A percentile compares a stretch with the other conserved stretches of the same genome.
phyloP scores from a whole-genome alignment of 2,113 vertebrate genomes.

The Eurystomus gularis region DNA sequence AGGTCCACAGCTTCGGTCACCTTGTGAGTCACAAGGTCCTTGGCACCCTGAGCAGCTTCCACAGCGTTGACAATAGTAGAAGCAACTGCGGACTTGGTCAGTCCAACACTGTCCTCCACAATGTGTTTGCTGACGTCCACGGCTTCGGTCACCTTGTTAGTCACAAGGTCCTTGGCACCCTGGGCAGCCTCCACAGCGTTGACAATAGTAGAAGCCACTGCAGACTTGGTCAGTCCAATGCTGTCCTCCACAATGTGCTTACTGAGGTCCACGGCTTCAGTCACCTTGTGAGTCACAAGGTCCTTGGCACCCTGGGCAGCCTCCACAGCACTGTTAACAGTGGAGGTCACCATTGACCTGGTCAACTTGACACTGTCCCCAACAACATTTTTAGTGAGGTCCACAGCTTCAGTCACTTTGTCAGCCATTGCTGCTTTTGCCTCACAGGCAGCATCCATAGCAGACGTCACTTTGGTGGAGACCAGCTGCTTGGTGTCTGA shows the following conservation, averaged over 20 bases:
- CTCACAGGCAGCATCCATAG: constrained; percentile 47
- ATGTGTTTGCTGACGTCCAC: constrained; percentile 67
- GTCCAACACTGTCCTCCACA: constrained; percentile 77
- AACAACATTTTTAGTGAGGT: constrained; percentile 72
- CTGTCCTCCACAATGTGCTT: constrained; percentile 77
- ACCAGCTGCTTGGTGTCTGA: constrained; percentile 83
- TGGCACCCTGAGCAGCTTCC: constrained; percentile 47
- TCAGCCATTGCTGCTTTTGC: constrained; percentile 34
- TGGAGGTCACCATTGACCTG: constrained; percentile 80
- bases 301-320: constrained; percentile 13
- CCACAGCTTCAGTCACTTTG: constrained; percentile 70
- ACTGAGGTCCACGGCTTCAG: constrained; percentile 24
- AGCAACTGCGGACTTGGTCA: constrained; percentile 79
- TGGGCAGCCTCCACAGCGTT: constrained; percentile 72
- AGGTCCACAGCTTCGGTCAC: constrained; percentile 57
- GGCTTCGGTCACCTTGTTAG: constrained; percentile 50
- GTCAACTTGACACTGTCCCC: constrained; percentile 85
- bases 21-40: constrained; percentile 33
- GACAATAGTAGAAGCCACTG: constrained; percentile 77
- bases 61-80: constrained; percentile 78
- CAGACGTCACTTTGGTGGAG: constrained; percentile 79
- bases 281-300: constrained; percentile 58
- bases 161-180: neutral
- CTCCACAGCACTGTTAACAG: constrained; percentile 82
- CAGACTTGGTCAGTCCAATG: constrained; percentile 78